Base-by-base conservation (phyloP, 2,113 vertebrate genomes). In the Salvelinus alpinus region DNA sequence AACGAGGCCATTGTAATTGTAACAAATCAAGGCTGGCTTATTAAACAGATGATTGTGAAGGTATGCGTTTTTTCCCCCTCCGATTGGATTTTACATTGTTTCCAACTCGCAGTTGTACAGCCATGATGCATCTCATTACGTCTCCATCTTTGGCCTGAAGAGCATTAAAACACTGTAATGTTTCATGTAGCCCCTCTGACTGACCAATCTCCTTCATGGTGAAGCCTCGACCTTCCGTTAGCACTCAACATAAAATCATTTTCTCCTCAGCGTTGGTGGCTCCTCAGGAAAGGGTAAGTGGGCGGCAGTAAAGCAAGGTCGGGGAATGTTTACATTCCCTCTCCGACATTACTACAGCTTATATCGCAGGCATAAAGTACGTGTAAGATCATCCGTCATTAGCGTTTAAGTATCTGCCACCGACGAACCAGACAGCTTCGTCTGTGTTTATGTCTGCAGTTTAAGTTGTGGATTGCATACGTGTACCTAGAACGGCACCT, bases 301-400 rank as follows among this genome's bases (percentile, higher is more conserved):
- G 18, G 7, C 12, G 25, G 78, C 60, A n/a, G 65, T 80, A 80
- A 80, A 79, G 38, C 67, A 71, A 74, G 72, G 66, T 71, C 69
- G 2, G 12, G 51, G 54, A 29, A 25, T 27, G 78, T 57, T 76
- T 62, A 68, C 75, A 70, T 72, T 76, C 5, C 13, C 18, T 20
- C 29, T 20, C 18, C 66, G 14, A 9, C 66, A 66, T 68, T 80
- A 71, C 72, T 76, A 76, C n/a, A 38, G 51, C 29, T 64, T 27
- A 64, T 54, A 76, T 72, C 75, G 60, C 64, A 72, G 70, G 25
- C 73, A 76, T 72, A 68, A 80, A 80, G 54, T 64, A 29, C 22
- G 34, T 44, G 44, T 18, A n/a, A n/a, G 29, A 64, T 54, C 16
- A 48, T 76, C 64, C 25, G 27, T 76, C 73, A 71, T 71, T 75